phyloP scores from a whole-genome alignment of 1,140 invertebrate genomes.

The Teleogryllus occipitalis region DNA sequence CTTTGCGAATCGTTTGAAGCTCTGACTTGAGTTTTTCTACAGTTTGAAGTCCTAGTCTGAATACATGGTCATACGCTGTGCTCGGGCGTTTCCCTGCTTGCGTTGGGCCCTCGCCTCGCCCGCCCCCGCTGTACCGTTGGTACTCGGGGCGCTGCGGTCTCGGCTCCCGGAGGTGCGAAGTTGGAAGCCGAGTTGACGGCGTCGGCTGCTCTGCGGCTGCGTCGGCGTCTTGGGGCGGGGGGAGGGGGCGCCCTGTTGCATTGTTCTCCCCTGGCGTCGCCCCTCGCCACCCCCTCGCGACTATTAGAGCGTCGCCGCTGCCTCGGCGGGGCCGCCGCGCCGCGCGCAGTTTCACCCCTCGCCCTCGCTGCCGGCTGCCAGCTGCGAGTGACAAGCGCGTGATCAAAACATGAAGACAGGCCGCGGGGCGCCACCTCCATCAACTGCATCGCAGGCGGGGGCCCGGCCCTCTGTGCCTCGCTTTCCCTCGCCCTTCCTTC shows the following conservation, averaged over 20 bases:
- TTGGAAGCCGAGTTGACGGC: neutral
- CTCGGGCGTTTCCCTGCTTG: too few relatives aligned
- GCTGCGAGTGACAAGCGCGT: conserved; percentile 21
- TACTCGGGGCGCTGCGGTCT: too few relatives aligned
- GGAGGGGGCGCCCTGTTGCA: conserved; percentile 22
- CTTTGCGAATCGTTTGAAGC: too few relatives aligned
- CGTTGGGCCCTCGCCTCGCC: too few relatives aligned
- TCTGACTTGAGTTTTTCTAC: too few relatives aligned
- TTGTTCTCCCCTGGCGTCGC: conserved; percentile 28
- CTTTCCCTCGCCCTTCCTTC: neutral
- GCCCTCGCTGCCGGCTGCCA: conserved; percentile 14
- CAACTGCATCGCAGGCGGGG: conserved; percentile 8
- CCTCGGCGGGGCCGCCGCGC: conserved; percentile 36
- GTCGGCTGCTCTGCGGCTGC: too few relatives aligned
- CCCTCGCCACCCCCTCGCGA: conserved; percentile 29
- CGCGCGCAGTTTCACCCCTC: neutral
- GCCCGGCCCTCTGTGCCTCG: neutral
- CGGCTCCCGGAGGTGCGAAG: neutral
- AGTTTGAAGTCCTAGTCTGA: too few relatives aligned
- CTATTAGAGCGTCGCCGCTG: conserved; percentile 42
- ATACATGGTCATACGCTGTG: too few relatives aligned
- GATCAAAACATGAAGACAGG: conserved; percentile 19
- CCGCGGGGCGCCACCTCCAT: neutral
- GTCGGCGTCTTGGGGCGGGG: neutral
- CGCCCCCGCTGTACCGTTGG: too few relatives aligned